phyloP scores from a whole-genome alignment of 2,797 vertebrate species.

The Morelia viridis region DNA sequence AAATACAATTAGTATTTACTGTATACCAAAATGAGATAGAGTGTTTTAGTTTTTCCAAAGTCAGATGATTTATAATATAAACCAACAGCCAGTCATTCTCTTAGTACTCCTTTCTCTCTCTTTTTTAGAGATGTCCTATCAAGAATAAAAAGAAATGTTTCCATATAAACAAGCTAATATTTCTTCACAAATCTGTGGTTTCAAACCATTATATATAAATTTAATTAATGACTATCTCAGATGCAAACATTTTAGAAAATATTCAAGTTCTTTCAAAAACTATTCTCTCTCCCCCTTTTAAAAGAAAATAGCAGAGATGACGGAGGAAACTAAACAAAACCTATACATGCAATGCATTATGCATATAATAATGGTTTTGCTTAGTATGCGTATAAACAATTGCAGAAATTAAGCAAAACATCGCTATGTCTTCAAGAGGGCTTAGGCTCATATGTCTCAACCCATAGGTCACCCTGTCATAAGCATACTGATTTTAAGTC shows the following conservation, averaged over 20 bases:
- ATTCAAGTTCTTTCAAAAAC: background rate
- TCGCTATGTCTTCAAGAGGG: background rate
- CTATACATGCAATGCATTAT: background rate
- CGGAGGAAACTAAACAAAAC: background rate
- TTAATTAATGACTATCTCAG: background rate
- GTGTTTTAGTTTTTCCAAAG: background rate
- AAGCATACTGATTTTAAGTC: background rate
- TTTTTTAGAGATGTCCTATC: background rate
- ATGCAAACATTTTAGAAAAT: background rate
- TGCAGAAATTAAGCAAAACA: background rate
- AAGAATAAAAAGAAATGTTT: background rate
- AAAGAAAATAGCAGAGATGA: background rate
- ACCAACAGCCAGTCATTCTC: background rate
- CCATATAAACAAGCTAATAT: background rate
- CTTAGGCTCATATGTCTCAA: background rate
- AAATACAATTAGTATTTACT: background rate
- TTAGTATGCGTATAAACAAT: background rate
- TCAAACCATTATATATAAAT: too few relatives aligned
- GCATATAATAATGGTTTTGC: background rate
- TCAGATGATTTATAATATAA: conserved; percentile 1
- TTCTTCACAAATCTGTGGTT: background rate
- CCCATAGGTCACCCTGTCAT: background rate
- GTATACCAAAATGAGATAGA: background rate
- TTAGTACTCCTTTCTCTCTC: background rate
- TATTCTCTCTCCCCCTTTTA: background rate